These are phyloP conservation scores for Delia radicum DNA, from an alignment of 1,140 invertebrate genomes.

Conservation along the genomic window DNA sequence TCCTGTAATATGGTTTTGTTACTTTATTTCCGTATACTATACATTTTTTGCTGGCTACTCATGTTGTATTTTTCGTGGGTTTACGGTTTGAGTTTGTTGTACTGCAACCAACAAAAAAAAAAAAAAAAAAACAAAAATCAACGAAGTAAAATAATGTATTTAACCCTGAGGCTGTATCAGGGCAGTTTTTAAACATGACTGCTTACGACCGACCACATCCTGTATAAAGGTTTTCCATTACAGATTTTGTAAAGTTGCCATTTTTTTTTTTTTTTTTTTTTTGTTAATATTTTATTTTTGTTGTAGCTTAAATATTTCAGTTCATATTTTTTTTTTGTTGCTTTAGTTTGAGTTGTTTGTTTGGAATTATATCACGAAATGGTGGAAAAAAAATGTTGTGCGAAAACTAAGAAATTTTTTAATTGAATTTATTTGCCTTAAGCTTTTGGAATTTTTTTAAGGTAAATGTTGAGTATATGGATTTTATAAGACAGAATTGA, in stretches of 20 bases:
- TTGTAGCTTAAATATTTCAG: neutral
- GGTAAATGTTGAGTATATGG: too few relatives aligned
- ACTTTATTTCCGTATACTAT: neutral
- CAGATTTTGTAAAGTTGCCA: neutral
- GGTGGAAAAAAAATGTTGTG: neutral
- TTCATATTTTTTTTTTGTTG: neutral
- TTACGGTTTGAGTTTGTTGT: neutral
- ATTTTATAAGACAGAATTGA: too few relatives aligned
- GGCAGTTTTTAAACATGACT: conserved; percentile 14
- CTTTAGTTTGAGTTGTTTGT: conserved; percentile 15
- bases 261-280: neutral
- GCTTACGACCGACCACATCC: conserved; percentile 3
- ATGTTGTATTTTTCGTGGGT: neutral
- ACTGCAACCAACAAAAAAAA: neutral
- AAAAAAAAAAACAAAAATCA: neutral
- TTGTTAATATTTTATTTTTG: neutral
- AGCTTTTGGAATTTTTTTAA: neutral
- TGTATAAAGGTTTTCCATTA: conserved; percentile 4
- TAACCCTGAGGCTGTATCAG: conserved; percentile 2
- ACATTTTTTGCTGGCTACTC: neutral
- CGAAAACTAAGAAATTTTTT: neutral
- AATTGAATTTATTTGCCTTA: conserved; percentile 7
- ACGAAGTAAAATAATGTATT: conserved; percentile 3
- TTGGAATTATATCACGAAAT: neutral
- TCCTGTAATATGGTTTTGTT: neutral